Evolutionary conservation across 1,140 invertebrate genomes (phyloP), one percentile per base, ranked within the genome.

Genomic region (Pseudomyrmex pallidus): DNA sequence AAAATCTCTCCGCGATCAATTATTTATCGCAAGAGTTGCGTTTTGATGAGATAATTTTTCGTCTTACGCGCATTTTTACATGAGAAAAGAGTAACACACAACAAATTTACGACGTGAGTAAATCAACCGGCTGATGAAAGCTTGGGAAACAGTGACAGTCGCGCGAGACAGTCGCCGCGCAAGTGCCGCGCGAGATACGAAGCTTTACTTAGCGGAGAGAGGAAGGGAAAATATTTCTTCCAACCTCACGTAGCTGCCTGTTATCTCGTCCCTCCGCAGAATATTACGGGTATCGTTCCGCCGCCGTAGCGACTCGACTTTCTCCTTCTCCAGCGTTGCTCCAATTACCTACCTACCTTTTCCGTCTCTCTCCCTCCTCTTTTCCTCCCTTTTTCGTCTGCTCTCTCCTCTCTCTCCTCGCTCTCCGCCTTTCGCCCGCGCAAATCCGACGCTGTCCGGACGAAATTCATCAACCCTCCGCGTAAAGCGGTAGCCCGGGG

Each of bases 201-300:
- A 80, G 74, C 83, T 84, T 74, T 85, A 86, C 83, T 86, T 85
- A 74, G 66, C 64, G 44, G 35, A 17, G 44, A 74, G 52, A 67
- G 25, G 20, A n/a, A 67, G 54, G 15, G 77, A 15, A 78, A 74
- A 83, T 87, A 87, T 77, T 78, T 83, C 70, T 85, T 59, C 70
- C 66, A 22, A 35, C 48, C 84, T 85, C 84, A 76, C 73, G 86
- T 83, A 77, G 61, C 83, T 48, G 66, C 61, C 86, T 74, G 84
- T 87, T 87, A 87, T 87, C 84, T 87, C 78, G 67, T 83, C 50
- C 64, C 84, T 86, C 54, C 76, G 84, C 84, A 64, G 80, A 86
- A 87, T 87, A 87, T 87, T 87, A 86, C 80, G 82, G 67, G 80
- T 87, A 87, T 87, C 86, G 74, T 86, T 76, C 46, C 80, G 59